Base-by-base conservation (phyloP, 2,113 vertebrate species). In the Pygoscelis antarcticus region DNA sequence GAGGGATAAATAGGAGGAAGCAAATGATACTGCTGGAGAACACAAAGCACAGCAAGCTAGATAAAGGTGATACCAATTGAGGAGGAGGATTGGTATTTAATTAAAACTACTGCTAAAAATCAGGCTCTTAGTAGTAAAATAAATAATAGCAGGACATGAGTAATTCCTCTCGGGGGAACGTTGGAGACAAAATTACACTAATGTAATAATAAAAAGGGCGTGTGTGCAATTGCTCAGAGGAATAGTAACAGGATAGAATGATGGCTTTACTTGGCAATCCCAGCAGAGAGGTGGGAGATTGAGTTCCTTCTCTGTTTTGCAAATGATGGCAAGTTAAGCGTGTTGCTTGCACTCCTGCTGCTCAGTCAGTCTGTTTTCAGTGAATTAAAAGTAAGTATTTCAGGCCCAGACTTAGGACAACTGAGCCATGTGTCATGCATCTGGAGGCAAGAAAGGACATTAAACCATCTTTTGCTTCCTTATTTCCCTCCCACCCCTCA, bases 61-160 rank as follows among this genome's bases (percentile, higher is more conserved):
- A 78, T 82, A 77, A 87, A 95, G 80, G 81, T 94, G 91, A 85
- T 83, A 81, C 72, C 96, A 88, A 94, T 36, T 95, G 93, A 90
- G 87, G 75, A 90, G 77, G 79, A 95, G 92, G 80, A 76, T 61
- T 69, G 92, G 84, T 83, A 68, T 76, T 96, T 93, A 95, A 96
- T 97, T 96, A 96, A 96, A 96, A 82, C 72, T 94, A 20, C 64
- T 81, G 36, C 80, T 96, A 80, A 95, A 96, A 92, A 4, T 13
- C 15, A 81, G 54, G 75, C 81, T 96, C 89, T 93, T 89, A 60
- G 84, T 74, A 83, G 89, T 90, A 95, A 95, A 96, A 93, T 66
- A 96, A 96, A 91, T 96, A 93, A 84, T 82, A 93, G 87, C 81
- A 94, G 78, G 94, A 88, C 92, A 69, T 89, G 85, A 97, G 88